Conservation (phyloP, 53 echinoderm and acorn worm genomes). For the Holothuria scabra region DNA sequence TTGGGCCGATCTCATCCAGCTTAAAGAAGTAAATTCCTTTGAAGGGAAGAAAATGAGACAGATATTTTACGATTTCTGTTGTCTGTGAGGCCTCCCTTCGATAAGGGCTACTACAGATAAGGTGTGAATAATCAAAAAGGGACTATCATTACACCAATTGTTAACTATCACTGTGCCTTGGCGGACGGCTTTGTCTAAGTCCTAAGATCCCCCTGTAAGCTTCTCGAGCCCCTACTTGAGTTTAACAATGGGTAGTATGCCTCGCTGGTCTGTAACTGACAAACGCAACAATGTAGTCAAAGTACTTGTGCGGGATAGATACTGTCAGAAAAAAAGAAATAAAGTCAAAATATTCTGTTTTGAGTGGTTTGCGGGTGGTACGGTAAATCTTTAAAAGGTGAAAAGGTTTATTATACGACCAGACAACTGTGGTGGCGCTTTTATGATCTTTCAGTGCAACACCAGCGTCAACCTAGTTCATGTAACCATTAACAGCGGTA, state of each 20-base stretch:
- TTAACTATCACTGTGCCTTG: neutral
- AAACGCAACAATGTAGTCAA: neutral
- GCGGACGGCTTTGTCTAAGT: neutral
- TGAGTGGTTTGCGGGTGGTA: conserved; percentile 33
- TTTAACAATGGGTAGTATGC: neutral
- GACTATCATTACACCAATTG: conserved; percentile 30
- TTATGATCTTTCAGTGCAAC: no score
- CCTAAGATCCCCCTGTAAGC: neutral
- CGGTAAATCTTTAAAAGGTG: neutral
- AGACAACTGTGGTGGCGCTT: no score
- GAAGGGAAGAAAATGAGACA: neutral
- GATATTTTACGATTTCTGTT: no score
- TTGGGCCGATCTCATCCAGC: neutral
- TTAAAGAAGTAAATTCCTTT: conserved; percentile 29
- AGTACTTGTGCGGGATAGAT: conserved; percentile 4
- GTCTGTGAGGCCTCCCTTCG: neutral
- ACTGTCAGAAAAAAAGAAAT: conserved; percentile 22
- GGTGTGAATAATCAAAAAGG: conserved; percentile 21
- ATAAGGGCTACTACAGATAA: conserved; percentile 12
- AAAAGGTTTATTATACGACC: neutral
- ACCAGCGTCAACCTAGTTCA: no score
- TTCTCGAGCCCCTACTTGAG: neutral
- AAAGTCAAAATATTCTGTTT: neutral
- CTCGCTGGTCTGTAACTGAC: neutral
- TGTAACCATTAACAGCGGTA: no score